Base-by-base conservation (phyloP, 1,140 invertebrate species). In the Drosophila melanica region DNA sequence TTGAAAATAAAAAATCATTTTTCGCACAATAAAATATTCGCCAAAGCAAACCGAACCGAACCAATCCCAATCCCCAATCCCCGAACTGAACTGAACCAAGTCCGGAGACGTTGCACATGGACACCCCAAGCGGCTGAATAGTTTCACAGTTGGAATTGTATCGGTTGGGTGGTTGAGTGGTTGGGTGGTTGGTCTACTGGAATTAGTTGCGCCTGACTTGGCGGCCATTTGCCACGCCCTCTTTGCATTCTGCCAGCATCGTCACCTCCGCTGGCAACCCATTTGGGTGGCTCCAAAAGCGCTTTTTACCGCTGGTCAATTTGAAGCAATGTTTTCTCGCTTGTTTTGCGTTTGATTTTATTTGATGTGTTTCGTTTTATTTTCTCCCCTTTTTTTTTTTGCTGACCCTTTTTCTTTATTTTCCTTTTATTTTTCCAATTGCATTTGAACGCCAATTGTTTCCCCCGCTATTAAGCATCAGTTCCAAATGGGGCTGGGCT, bases 1-100 rank as follows among this genome's bases (percentile, higher is more conserved):
- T 87, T 90, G 87, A 90, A 90, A 87, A 84, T 87, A 90, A 90
- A 90, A 90, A 90, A 90, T 90, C 82, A 90, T 90, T 90, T 90
- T 89, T 90, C 89, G 87, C 89, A 77, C 87, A 90, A 90, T 90
- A 90, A 90, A 90, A 84, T 90, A 89, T 82, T 69, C 58, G 79
- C 44, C 37, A 51, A 45, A 62, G 48, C 53, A 51, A 53, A 65
- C 39, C 42, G 47, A 39, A 62, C 18, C 50, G 47, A 39, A 62
- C 18, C 50, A 41, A 65, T 35, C 37, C 60, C 41, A 37, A 47
- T 47, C 14, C 45, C 45, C 45, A 7, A 12, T n/a, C 37, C 12
- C 37, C 11, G n/a, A n/a, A n/a, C 12, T 5, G 11, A 41, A 62
- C 33, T 42, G 14, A 68, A 41, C 53, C 54, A 62, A 41, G 41